Percentiles rank a stretch among this genome's conserved stretches.
Evolutionary conservation across 2,113 vertebrate species (phyloP).

Genomic region (Apeltes quadracus): DNA sequence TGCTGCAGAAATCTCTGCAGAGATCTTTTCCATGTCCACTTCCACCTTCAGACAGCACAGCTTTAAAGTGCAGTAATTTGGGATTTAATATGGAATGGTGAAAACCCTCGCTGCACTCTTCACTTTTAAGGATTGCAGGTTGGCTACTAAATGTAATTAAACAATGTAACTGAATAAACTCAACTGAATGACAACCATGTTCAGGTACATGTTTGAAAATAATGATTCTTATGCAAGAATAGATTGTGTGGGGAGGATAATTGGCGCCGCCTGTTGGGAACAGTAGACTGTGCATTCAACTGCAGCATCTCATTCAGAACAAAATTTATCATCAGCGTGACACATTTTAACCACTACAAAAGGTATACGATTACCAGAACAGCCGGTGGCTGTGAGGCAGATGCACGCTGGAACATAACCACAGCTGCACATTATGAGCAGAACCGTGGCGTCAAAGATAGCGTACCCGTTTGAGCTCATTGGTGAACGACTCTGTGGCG

Average conservation of each 20-base stretch:
- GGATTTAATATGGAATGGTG: conserved; percentile 1
- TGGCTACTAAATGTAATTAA: too few relatives aligned
- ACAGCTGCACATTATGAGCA: conserved; percentile 49
- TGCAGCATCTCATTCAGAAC: conserved; percentile 33
- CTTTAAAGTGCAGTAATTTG: conserved; percentile 64
- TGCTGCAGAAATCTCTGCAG: conserved; percentile 93
- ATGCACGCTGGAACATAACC: too few relatives aligned
- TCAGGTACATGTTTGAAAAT: background rate
- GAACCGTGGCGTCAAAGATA: conserved; percentile 31
- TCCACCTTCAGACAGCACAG: conserved; percentile 96
- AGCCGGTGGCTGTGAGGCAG: conserved; percentile 58
- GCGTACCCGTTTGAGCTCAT: conserved; percentile 94
- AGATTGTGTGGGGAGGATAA: conserved; percentile 19
- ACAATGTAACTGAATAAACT: background rate
- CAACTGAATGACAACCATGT: background rate
- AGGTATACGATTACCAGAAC: conserved; percentile 53
- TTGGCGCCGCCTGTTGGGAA: conserved; percentile 64
- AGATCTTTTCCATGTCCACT: conserved; percentile 99
- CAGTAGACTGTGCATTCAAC: conserved; percentile 11
- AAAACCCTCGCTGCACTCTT: conserved; percentile 1
- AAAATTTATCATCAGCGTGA: conserved; percentile 32
- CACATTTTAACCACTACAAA: conserved; percentile 55
- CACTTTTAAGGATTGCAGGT: background rate
- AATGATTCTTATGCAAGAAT: background rate
- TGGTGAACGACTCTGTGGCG: conserved; percentile 96